phyloP scores from a whole-genome alignment of 2,113 vertebrate genomes.

The Cygnus atratus region DNA sequence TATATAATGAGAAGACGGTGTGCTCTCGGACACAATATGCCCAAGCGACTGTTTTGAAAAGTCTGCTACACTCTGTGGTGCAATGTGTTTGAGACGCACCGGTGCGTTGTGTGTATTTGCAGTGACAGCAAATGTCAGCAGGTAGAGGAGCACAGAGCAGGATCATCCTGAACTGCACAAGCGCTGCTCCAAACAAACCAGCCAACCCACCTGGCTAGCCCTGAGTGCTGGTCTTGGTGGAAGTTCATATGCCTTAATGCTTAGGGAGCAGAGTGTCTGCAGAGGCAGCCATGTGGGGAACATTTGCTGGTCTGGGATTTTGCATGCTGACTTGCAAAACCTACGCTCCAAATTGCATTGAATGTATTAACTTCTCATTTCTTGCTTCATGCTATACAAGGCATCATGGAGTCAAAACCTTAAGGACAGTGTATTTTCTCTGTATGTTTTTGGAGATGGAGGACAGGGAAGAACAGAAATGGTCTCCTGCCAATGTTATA shows the following conservation, averaged over 20 bases:
- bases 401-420: not conserved
- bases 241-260: rapidly evolving
- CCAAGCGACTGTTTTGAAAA: not conserved
- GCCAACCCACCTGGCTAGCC: rapidly evolving
- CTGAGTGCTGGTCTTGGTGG: not conserved
- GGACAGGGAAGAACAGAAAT: not conserved
- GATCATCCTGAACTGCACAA: not conserved
- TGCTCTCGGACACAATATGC: not conserved
- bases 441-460: not conserved
- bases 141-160: not conserved
- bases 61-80: rapidly evolving
- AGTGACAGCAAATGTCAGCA: no score
- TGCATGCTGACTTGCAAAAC: not conserved
- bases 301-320: not conserved
- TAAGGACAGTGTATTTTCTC: rapidly evolving
- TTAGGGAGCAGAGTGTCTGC: not conserved
- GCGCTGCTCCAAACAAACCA: not conserved
- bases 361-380: not conserved
- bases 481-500: not conserved
- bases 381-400: rapidly evolving
- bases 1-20: not conserved
- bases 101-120: not conserved
- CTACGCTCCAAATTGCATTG: rapidly evolving
- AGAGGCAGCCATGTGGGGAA: rapidly evolving
- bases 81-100: not conserved